Evolutionary conservation across 1,140 invertebrate genomes (phyloP), one percentile per base, ranked within the genome.

Genomic region (Sarcophaga bullata): DNA sequence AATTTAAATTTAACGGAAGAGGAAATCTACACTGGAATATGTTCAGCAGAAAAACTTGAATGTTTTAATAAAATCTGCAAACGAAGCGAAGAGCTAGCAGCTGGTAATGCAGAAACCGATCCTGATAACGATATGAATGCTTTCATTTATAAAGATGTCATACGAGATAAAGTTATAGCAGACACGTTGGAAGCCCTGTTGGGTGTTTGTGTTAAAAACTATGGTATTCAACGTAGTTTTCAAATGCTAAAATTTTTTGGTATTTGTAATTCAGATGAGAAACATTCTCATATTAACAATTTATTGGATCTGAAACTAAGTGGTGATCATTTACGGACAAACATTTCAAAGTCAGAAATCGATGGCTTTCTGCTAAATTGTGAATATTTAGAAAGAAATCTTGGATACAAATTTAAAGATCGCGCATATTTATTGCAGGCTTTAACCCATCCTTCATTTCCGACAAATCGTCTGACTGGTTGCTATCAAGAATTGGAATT

Each of bases 401-500:
- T 96, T 8, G 91, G 91, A 3, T 96, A 96, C 84, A 92, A 90
- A 81, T 96, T 96, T 86, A 91, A 91, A 0, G 93, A 95, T 86
- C 92, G 91, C 0, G 89, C 91, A 1, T 93, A 92, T 86, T 87
- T 96, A 13, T 88, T 96, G 48, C 94, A 98, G 93, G 96, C 98
- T 0, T 93, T 99, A 84, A 98, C 97, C 0, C 98, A 99, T 92
- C 94, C 98, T 0, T 98, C 97, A 0, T 98, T 96, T 91, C 94
- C 94, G 73, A 93, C 94, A 10, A 98, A 98, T 90, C 92, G 93
- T 7, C 89, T 96, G 19, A 98, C 97, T 0, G 94, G 95, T 85
- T 97, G 96, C 87, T 99, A 99, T 91, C 97, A 99, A 89, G 92
- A 98, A 73, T 90, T 99, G 9, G 98, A 99, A 90, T 99, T 99